Percentiles rank a stretch among this genome's conserved stretches.
Evolutionary conservation across 2,888 invertebrate genomes (phyloP).

Genomic region (Pimpla rufipes): DNA sequence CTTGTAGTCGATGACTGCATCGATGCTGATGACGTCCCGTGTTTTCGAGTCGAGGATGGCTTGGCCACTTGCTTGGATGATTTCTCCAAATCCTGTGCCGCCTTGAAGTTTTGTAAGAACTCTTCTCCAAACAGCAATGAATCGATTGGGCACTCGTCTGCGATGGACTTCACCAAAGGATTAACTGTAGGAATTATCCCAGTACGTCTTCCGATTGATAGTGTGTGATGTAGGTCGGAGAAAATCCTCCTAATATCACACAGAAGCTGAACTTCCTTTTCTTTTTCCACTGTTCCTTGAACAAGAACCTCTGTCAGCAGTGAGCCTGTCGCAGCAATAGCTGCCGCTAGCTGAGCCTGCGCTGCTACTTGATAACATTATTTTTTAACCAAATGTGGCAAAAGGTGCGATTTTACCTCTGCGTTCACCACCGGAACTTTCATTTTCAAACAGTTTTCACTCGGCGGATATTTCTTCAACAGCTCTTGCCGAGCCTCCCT

Average conservation of each 20-base stretch:
- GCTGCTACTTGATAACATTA: constrained; percentile 34
- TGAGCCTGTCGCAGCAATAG: constrained; percentile 11
- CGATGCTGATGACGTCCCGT: not conserved
- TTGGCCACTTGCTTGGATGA: constrained; percentile 25
- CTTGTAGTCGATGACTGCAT: not conserved
- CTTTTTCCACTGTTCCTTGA: not conserved
- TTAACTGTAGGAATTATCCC: constrained; percentile 33
- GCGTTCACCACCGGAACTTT: constrained; percentile 23
- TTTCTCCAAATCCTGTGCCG: not conserved
- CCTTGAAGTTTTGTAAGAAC: constrained; percentile 15
- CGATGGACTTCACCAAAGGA: constrained; percentile 18
- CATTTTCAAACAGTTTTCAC: constrained; percentile 39
- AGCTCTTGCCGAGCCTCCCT: constrained; percentile 10
- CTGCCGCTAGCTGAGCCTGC: constrained; percentile 39
- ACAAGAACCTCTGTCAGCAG: constrained; percentile 15
- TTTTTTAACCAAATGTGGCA: constrained; percentile 29
- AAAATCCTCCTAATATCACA: constrained; percentile 36
- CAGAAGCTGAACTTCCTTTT: not conserved
- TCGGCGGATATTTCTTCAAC: constrained; percentile 36
- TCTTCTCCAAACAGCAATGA: constrained; percentile 26
- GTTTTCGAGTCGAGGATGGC: constrained; percentile 7
- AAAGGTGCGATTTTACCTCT: constrained; percentile 12
- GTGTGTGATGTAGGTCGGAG: constrained; percentile 27
- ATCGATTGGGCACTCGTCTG: constrained; percentile 23
- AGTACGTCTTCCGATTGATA: constrained; percentile 32